Evolutionary conservation across 2,888 invertebrate genomes (phyloP).

Genomic region (Sminthurinus aureus): DNA sequence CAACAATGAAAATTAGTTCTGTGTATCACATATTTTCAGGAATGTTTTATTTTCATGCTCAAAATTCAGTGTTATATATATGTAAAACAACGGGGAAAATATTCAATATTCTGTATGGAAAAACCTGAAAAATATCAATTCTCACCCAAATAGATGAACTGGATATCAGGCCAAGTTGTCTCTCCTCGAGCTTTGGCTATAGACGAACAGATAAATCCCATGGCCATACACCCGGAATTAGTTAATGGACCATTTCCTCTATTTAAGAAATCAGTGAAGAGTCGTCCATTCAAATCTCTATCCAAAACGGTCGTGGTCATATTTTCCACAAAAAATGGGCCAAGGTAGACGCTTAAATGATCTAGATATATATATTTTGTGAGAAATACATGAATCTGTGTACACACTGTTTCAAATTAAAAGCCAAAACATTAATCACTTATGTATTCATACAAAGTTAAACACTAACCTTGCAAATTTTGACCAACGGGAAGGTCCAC

Average conservation of each 20-base stretch:
- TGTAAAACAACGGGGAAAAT: too few species aligned
- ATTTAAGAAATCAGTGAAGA: conserved; percentile 41
- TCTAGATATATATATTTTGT: conserved; percentile 19
- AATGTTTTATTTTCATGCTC: too few species aligned
- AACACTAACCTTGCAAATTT: conserved; percentile 40
- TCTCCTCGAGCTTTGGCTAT: conserved; percentile 49
- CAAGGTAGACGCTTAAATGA: conserved; percentile 48
- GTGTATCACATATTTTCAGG: too few species aligned
- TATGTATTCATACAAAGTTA: too few species aligned
- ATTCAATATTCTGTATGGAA: too few species aligned
- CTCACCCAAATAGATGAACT: conserved; percentile 42
- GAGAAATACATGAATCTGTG: too few species aligned
- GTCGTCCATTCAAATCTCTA: conserved; percentile 46
- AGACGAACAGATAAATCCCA: conserved; percentile 47
- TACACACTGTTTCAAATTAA: too few species aligned
- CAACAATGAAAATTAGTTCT: too few species aligned
- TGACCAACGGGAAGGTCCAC: conserved; percentile 46
- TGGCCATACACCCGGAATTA: conserved; percentile 40
- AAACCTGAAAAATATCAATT: too few species aligned
- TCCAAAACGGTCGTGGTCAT: conserved; percentile 39
- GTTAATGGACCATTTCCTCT: conserved; percentile 49
- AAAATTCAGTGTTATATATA: too few species aligned
- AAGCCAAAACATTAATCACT: too few species aligned
- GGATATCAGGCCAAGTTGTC: conserved; percentile 50
- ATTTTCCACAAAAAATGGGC: conserved; percentile 53